Conservation (phyloP, 2,113 vertebrate species). For the Cebus imitator region DNA sequence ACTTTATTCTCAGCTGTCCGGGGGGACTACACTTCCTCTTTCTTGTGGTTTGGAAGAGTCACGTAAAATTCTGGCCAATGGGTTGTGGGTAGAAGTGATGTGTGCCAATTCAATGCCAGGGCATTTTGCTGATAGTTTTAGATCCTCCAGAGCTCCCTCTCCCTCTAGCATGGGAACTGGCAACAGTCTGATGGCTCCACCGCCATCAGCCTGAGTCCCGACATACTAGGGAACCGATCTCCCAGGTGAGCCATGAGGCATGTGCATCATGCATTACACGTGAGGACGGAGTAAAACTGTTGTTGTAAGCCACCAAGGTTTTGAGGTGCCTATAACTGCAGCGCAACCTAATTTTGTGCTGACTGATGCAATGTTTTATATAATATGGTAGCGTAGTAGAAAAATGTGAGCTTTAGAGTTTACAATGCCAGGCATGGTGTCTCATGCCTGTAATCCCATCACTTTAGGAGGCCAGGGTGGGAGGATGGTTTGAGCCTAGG, state of each 20-base stretch:
- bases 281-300: background rate
- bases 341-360: conserved; percentile 45
- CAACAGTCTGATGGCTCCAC: background rate
- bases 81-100: background rate
- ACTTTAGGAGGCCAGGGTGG: too few species aligned
- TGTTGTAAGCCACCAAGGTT: background rate
- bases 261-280: background rate
- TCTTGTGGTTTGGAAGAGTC: background rate
- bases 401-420: background rate
- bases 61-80: background rate
- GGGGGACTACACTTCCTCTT: background rate
- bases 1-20: background rate
- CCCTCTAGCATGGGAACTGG: background rate
- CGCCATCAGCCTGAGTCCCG: background rate
- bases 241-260: background rate
- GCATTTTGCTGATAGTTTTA: background rate
- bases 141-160: background rate
- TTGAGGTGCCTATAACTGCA: background rate
- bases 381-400: background rate
- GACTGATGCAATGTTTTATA: background rate
- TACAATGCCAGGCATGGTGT: too few species aligned
- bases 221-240: background rate
- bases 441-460: too few species aligned
- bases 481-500: too few species aligned
- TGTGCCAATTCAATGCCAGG: background rate